Conservation (phyloP, 2,797 vertebrate species). For the Xenentodon cancila region DNA sequence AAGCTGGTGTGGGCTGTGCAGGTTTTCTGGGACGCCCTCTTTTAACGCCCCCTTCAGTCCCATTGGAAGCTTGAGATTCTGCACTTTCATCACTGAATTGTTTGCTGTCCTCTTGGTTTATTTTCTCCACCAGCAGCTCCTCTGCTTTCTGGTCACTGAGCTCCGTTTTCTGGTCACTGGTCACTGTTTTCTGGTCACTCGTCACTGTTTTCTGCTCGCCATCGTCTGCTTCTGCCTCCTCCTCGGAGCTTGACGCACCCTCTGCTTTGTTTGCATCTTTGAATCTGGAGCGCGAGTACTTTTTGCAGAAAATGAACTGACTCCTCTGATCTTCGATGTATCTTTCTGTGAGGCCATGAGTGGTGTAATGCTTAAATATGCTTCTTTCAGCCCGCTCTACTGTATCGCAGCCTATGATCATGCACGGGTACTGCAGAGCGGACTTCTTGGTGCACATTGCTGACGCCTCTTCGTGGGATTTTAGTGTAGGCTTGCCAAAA, state of each 20-base stretch:
- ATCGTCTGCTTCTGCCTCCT: constrained; percentile 67
- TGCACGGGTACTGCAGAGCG: constrained; percentile 94
- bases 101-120: constrained; percentile 70
- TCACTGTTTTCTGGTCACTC: constrained; percentile 50
- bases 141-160: constrained; percentile 58
- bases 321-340: constrained; percentile 93
- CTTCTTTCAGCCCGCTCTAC: constrained; percentile 93
- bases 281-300: constrained; percentile 77
- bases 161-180: constrained; percentile 56
- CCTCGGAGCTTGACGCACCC: constrained; percentile 66
- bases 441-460: constrained; percentile 91
- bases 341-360: constrained; percentile 93
- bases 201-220: constrained; percentile 33
- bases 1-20: constrained; percentile 72
- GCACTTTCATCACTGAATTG: constrained; percentile 67
- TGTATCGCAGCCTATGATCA: constrained; percentile 95
- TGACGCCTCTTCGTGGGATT: constrained; percentile 90
- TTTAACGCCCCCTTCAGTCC: constrained; percentile 66
- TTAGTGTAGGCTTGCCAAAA: constrained; percentile 91
- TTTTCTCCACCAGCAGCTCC: constrained; percentile 53
- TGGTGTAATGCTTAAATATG: constrained; percentile 95
- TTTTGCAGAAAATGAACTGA: constrained; percentile 95
- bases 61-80: constrained; percentile 71
- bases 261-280: constrained; percentile 80
- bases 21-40: constrained; percentile 82